Conservation (phyloP, 2,888 invertebrate genomes). For the Trichacis sp. region DNA sequence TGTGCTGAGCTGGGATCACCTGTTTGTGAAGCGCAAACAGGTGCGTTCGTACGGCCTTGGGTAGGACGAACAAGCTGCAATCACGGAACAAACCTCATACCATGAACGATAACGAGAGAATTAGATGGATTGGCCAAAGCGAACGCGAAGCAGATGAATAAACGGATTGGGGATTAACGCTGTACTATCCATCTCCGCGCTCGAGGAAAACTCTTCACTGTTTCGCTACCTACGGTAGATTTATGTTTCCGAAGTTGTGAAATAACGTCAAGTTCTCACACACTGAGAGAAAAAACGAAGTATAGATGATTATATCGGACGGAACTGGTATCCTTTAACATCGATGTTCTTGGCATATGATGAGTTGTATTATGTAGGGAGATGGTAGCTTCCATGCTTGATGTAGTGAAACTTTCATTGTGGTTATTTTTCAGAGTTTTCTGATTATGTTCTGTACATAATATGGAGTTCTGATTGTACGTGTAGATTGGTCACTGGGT, state of each 20-base stretch:
- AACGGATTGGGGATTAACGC: constrained; percentile 35
- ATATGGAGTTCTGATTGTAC: no score
- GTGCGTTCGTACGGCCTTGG: constrained; percentile 38
- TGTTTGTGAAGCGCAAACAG: constrained; percentile 53
- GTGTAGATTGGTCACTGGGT: no score
- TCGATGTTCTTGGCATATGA: no score
- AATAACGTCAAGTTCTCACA: neutral
- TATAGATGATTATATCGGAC: no score
- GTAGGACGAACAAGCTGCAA: constrained; percentile 45
- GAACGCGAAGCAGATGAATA: constrained; percentile 39
- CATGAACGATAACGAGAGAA: constrained; percentile 41
- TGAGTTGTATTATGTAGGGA: no score
- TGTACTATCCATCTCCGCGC: constrained; percentile 27
- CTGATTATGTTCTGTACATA: no score
- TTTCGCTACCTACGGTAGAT: constrained; percentile 16
- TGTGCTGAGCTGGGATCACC: constrained; percentile 38
- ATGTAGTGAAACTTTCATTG: no score
- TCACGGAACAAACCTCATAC: constrained; percentile 40
- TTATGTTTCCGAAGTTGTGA: constrained; percentile 20
- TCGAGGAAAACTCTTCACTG: constrained; percentile 24
- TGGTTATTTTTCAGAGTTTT: no score
- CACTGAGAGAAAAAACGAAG: no score
- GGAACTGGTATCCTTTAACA: no score
- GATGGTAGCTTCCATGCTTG: no score
- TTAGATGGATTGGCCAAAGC: constrained; percentile 38